Evolutionary conservation across 2,888 invertebrate genomes (phyloP).

Genomic region (Celastrina argiolus): DNA sequence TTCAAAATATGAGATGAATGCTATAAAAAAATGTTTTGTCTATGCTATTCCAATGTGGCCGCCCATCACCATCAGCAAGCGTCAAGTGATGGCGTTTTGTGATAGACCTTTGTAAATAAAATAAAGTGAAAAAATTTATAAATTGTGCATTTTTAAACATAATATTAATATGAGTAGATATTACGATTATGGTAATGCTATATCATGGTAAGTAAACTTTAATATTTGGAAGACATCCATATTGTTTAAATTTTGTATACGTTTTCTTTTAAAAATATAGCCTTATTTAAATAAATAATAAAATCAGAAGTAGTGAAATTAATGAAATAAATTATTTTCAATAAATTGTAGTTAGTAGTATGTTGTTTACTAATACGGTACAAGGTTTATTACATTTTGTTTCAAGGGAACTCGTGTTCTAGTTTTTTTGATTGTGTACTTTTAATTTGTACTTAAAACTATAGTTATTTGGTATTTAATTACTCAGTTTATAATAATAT

Average conservation of each 20-base stretch:
- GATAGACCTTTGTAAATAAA: constrained; percentile 54
- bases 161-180: constrained; percentile 74
- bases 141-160: constrained; percentile 53
- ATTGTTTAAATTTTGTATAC: constrained; percentile 63
- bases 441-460: not conserved
- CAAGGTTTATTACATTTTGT: not conserved
- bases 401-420: constrained; percentile 9
- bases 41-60: constrained; percentile 74
- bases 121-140: constrained; percentile 49
- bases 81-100: constrained; percentile 68
- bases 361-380: constrained; percentile 5
- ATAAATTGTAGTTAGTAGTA: constrained; percentile 6
- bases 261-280: constrained; percentile 46
- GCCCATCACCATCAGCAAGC: constrained; percentile 51
- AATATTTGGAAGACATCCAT: constrained; percentile 57
- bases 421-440: not conserved
- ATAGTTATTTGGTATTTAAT: not conserved
- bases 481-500: not conserved
- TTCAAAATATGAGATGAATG: constrained; percentile 13
- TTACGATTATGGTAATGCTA: constrained; percentile 75
- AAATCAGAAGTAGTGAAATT: not conserved
- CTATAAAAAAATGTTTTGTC: constrained; percentile 42
- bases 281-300: not conserved
- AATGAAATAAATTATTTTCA: not conserved
- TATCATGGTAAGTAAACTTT: constrained; percentile 71